Percentiles rank a stretch among this genome's conserved stretches.
Conservation (phyloP, 30 jellyfish, hydroid and myxozoan genomes). For the Aurelia sp. region DNA sequence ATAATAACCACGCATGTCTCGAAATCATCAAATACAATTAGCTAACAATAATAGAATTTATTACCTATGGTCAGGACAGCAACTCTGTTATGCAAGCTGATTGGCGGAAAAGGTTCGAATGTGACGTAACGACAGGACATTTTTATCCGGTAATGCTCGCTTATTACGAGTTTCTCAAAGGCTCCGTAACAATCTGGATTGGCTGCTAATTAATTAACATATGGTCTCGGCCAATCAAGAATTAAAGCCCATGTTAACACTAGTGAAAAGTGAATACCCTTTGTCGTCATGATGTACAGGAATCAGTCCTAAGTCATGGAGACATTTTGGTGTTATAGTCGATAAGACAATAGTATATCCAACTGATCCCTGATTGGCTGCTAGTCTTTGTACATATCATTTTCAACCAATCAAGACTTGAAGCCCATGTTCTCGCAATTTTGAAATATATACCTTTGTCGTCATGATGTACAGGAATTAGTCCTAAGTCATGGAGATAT, state of each 20-base stretch:
- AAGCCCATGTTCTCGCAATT: background rate
- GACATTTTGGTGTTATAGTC: constrained; percentile 69
- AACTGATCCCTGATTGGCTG: constrained; percentile 21
- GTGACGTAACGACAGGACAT: too few species aligned
- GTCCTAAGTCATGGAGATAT: constrained; percentile 64
- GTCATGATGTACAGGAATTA: constrained; percentile 46
- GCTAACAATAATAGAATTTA: too few species aligned
- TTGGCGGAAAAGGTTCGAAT: too few species aligned
- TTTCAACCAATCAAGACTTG: background rate
- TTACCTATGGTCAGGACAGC: too few species aligned
- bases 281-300: constrained; percentile 42
- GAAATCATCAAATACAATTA: too few species aligned
- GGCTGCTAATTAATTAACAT: too few species aligned
- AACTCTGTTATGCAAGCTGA: too few species aligned
- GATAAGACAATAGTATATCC: constrained; percentile 79
- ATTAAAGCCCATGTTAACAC: too few species aligned
- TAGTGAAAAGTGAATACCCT: constrained; percentile 9
- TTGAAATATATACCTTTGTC: constrained; percentile 41
- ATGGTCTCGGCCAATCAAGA: background rate
- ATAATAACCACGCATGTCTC: too few species aligned
- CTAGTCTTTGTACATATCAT: background rate
- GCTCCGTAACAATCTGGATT: too few species aligned
- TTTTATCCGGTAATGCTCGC: too few species aligned
- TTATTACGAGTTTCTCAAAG: too few species aligned
- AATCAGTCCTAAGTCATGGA: constrained; percentile 61